Conservation (phyloP, 2,113 vertebrate species). For the Manacus vitellinus region DNA sequence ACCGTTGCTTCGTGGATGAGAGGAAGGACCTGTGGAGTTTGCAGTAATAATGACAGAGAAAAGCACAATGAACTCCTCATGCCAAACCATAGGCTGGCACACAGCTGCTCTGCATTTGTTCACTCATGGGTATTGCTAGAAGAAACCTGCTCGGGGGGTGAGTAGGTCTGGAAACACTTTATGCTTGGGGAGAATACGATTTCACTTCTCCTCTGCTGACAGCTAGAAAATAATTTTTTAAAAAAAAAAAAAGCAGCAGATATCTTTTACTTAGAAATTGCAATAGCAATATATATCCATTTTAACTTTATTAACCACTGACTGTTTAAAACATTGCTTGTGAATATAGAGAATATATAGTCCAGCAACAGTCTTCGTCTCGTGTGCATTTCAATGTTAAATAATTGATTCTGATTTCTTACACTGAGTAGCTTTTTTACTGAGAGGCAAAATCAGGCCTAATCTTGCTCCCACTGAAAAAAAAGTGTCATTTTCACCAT, state of each 20-base stretch:
- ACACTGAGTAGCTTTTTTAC: not conserved
- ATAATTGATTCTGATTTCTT: not conserved
- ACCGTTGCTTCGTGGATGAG: slow-evolving; percentile 44
- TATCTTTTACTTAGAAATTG: not conserved
- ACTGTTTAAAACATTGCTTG: not conserved
- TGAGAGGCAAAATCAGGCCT: not conserved
- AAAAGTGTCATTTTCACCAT: not conserved
- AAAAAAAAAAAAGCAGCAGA: not conserved
- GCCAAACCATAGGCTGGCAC: slow-evolving; percentile 58
- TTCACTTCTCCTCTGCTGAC: not conserved
- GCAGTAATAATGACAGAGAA: slow-evolving; percentile 69
- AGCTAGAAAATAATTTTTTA: not conserved
- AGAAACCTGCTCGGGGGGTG: slow-evolving; percentile 53
- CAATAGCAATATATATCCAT: not conserved
- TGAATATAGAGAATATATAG: not conserved
- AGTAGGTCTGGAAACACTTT: slow-evolving; percentile 29
- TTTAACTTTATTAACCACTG: not conserved
- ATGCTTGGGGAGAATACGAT: not conserved
- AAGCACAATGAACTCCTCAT: slow-evolving; percentile 52
- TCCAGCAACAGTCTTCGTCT: not conserved
- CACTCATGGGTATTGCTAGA: slow-evolving; percentile 65
- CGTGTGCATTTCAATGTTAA: not conserved
- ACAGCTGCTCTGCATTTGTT: slow-evolving; percentile 48
- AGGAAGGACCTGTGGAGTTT: slow-evolving; percentile 74
- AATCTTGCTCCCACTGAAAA: not conserved